These are phyloP conservation scores for Nomada ruficornis DNA, from an alignment of 2,888 invertebrate species.

Conservation along the genomic window DNA sequence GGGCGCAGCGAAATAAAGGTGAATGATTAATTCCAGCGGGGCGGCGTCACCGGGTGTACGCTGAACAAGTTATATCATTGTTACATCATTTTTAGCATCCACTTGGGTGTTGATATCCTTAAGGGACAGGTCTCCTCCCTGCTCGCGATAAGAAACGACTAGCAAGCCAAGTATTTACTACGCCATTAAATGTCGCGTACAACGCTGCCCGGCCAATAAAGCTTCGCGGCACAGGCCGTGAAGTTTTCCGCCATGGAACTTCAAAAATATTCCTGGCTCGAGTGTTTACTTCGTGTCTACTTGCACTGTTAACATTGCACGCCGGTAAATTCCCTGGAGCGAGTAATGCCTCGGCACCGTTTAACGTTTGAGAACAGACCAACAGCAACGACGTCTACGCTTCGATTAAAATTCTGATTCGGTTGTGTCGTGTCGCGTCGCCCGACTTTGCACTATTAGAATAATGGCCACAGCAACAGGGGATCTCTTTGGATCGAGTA, in stretches of 20 bases:
- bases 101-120: slow-evolving; percentile 25
- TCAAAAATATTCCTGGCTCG: slow-evolving; percentile 37
- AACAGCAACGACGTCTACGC: neutral
- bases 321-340: slow-evolving; percentile 2
- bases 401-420: slow-evolving; percentile 37
- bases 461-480: slow-evolving; percentile 2
- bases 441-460: slow-evolving; percentile 19
- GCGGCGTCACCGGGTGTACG: neutral
- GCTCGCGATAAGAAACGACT: slow-evolving; percentile 34
- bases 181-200: slow-evolving; percentile 52
- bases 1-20: slow-evolving; percentile 44
- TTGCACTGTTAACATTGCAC: slow-evolving; percentile 1
- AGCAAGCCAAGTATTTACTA: slow-evolving; percentile 52
- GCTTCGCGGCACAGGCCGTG: slow-evolving; percentile 15
- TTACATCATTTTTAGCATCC: slow-evolving; percentile 46
- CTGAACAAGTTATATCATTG: slow-evolving; percentile 37
- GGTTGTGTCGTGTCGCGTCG: slow-evolving; percentile 5
- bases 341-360: slow-evolving; percentile 9
- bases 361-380: slow-evolving; percentile 6
- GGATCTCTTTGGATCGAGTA: neutral
- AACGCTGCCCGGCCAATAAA: slow-evolving; percentile 38
- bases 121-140: neutral
- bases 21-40: slow-evolving; percentile 47
- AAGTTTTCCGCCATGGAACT: slow-evolving; percentile 12
- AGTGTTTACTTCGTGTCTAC: neutral